A percentile compares a stretch with the other conserved stretches of the same genome.
phyloP scores from a whole-genome alignment of 2,113 vertebrate species.

The Anolis carolinensis region DNA sequence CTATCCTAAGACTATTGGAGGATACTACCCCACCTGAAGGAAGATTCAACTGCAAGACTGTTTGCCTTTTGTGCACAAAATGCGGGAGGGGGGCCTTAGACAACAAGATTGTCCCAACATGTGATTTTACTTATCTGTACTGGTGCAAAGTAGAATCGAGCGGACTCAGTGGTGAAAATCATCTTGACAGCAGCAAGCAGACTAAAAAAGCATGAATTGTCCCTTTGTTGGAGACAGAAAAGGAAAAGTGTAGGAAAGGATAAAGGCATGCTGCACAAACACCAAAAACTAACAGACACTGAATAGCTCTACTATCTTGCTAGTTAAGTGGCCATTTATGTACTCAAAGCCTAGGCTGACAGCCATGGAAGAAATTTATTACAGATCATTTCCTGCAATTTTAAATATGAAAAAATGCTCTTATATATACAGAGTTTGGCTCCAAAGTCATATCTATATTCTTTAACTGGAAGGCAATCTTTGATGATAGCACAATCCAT shows the following conservation, averaged over 20 bases:
- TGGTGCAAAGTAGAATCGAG: neutral
- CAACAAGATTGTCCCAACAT: too few species aligned
- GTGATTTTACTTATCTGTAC: neutral
- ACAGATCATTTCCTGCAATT: constrained; percentile 60
- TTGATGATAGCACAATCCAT: constrained; percentile 45
- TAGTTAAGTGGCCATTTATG: constrained; percentile 38
- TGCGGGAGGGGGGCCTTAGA: too few species aligned
- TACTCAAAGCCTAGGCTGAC: constrained; percentile 55
- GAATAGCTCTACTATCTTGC: constrained; percentile 33
- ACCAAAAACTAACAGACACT: constrained; percentile 39
- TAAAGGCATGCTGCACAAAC: constrained; percentile 11
- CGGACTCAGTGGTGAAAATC: neutral
- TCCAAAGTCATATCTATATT: constrained; percentile 49
- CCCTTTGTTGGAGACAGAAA: constrained; percentile 12
- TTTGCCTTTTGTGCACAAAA: too few species aligned
- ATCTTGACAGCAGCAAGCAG: neutral
- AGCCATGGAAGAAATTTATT: constrained; percentile 59
- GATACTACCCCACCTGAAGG: too few species aligned
- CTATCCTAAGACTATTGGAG: too few species aligned
- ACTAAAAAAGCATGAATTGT: neutral
- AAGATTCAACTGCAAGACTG: too few species aligned
- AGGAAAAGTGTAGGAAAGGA: neutral
- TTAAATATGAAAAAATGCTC: constrained; percentile 56
- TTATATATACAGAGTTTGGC: constrained; percentile 53
- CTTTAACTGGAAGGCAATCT: constrained; percentile 61